Percentiles rank a stretch among this genome's conserved stretches.
Conservation (phyloP, 2,113 vertebrate species). For the Hyaena hyaena region DNA sequence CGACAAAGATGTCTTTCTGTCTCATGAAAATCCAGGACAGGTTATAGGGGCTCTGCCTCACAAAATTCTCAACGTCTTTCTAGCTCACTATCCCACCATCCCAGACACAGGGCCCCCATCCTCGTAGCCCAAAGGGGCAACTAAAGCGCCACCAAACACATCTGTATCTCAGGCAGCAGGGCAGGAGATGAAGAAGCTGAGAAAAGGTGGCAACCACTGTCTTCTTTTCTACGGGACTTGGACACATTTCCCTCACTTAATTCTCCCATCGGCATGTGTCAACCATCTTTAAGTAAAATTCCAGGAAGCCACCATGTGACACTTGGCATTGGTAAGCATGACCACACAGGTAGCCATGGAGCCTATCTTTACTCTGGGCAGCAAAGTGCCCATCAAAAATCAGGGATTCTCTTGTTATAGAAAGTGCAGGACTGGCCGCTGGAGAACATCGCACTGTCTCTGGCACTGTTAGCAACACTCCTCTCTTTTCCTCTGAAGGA, state of each 20-base stretch:
- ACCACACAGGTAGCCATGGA: neutral
- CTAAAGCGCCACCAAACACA: neutral
- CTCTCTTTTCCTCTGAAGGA: neutral
- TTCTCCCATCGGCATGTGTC: neutral
- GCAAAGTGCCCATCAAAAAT: neutral
- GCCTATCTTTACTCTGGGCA: neutral
- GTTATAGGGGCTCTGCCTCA: neutral
- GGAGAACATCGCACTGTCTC: neutral
- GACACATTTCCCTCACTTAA: constrained; percentile 28
- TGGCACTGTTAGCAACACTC: neutral
- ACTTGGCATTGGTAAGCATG: neutral
- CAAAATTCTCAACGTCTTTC: neutral
- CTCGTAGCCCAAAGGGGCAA: neutral
- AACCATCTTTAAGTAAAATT: neutral
- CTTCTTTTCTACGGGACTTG: constrained; percentile 11
- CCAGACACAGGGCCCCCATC: neutral
- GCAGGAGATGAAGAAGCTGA: neutral
- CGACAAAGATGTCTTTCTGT: neutral
- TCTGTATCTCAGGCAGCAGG: neutral
- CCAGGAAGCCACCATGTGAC: neutral
- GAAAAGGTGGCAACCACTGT: neutral
- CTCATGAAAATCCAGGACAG: neutral
- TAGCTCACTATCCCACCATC: neutral
- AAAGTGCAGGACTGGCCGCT: neutral
- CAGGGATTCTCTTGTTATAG: neutral